phyloP scores from a whole-genome alignment of 2,113 vertebrate genomes.

The Sinocyclocheilus maitianheensis region DNA sequence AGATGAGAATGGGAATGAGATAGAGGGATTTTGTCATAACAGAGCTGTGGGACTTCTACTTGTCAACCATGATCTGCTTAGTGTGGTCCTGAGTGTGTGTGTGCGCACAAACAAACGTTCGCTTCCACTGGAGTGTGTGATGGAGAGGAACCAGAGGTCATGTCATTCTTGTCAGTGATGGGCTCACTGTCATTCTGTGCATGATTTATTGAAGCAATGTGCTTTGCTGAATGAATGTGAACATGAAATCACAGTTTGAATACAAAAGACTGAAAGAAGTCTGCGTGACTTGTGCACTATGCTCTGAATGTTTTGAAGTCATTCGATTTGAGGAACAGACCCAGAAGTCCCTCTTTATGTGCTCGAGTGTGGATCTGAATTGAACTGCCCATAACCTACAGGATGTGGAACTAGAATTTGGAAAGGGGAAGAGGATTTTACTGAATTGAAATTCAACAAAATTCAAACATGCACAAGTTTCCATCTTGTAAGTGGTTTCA shows the following conservation, averaged over 20 bases:
- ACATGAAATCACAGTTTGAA: background rate
- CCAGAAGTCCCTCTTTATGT: background rate
- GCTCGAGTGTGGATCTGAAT: no score
- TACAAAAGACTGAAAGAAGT: background rate
- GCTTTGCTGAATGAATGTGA: background rate
- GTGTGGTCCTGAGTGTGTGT: background rate
- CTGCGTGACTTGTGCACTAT: background rate
- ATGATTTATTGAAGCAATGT: constrained; percentile 20
- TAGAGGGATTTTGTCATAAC: constrained; percentile 33
- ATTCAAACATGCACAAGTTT: background rate
- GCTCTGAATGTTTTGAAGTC: background rate
- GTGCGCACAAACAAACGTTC: no score
- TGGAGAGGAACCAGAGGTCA: constrained; percentile 26
- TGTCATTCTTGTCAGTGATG: constrained; percentile 18
- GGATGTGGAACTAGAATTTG: no score
- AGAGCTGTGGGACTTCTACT: constrained; percentile 21
- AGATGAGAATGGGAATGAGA: constrained; percentile 30
- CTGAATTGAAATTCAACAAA: background rate
- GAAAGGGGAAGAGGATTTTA: background rate
- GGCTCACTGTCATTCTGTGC: background rate
- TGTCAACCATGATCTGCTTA: constrained; percentile 43
- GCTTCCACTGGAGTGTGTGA: background rate
- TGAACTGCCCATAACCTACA: no score
- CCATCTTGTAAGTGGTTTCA: no score
- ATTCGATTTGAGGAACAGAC: background rate